Conservation (phyloP, 2,797 vertebrate species). For the Numenius phaeopus region DNA sequence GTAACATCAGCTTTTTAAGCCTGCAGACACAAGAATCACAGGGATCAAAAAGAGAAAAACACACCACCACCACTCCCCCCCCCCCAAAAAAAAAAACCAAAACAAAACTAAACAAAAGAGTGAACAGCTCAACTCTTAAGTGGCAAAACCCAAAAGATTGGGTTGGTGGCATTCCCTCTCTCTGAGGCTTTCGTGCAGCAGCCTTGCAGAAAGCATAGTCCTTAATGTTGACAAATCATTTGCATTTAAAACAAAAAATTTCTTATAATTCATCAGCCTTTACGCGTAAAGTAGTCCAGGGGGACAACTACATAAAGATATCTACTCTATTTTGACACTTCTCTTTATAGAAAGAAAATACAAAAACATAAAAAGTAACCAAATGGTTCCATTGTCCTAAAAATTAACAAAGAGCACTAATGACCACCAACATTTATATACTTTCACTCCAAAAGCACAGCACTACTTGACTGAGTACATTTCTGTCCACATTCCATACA, state of each 20-base stretch:
- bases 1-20: neutral
- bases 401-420: neutral
- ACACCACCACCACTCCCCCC: neutral
- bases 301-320: neutral
- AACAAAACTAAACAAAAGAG: neutral
- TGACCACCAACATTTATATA: fast-evolving
- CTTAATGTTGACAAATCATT: conserved; percentile 5
- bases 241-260: conserved; percentile 14
- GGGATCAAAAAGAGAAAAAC: neutral
- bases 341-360: neutral
- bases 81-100: no score
- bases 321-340: neutral
- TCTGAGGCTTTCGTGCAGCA: neutral
- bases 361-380: neutral
- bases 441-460: neutral
- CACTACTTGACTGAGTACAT: neutral
- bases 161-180: neutral
- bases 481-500: neutral
- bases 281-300: neutral
- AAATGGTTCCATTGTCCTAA: neutral
- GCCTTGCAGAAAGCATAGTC: neutral
- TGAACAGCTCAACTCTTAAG: neutral
- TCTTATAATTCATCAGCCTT: neutral
- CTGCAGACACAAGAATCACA: neutral
- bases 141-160: neutral